Evolutionary conservation across 30 jellyfish, hydroid and myxozoan species (phyloP).

Genomic region (Cassiopea xamachana): DNA sequence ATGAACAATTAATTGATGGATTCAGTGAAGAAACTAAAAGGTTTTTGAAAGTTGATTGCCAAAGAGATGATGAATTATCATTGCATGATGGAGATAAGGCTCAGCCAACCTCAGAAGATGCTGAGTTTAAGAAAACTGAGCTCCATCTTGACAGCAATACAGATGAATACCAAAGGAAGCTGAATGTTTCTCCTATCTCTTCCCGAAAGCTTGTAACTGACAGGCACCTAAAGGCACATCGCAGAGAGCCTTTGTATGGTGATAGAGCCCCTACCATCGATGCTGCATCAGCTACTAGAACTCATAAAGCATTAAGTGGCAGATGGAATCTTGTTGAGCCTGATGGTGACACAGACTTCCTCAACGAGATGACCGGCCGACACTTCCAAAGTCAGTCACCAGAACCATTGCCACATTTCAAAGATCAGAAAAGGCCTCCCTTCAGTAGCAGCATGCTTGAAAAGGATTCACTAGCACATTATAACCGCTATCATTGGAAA

Average conservation of each 20-base stretch:
- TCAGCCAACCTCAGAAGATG: background rate
- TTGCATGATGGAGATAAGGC: background rate
- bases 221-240: background rate
- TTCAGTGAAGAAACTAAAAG: background rate
- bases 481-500: no score
- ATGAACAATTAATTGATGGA: background rate
- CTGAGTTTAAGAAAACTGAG: background rate
- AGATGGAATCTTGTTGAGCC: background rate
- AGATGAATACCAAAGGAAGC: background rate
- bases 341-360: background rate
- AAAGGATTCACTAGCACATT: no score
- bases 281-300: background rate
- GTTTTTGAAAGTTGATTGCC: background rate
- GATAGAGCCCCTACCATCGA: background rate
- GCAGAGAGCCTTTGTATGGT: slow-evolving; percentile 4
- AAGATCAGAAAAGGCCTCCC: no score
- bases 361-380: background rate
- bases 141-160: background rate
- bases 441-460: no score
- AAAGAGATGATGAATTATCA: background rate
- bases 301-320: background rate
- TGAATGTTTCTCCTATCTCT: background rate
- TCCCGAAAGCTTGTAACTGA: background rate
- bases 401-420: no score
- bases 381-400: background rate